Base-by-base conservation (phyloP, 2,113 vertebrate genomes). In the Petaurus breviceps region DNA sequence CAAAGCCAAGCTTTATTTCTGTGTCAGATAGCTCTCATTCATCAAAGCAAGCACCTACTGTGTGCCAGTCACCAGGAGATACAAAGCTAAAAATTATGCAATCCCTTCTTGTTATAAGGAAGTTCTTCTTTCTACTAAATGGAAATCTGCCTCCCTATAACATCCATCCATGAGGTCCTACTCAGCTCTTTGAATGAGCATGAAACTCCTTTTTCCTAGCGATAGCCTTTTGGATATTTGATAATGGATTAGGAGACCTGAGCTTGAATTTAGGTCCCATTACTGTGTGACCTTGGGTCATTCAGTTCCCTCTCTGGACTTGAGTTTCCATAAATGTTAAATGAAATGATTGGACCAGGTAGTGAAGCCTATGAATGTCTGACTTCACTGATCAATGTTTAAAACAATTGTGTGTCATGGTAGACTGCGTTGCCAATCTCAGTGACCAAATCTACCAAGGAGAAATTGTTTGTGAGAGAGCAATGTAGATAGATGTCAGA, bases 121-220 rank as follows among this genome's bases (percentile, higher is more conserved):
- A 91, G 54, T 49, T 49, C 47, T 95, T 95, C 91, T 28, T 94
- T 91, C 89, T 89, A 91, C 46, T 49, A 84, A 52, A 51, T 92
- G 51, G 93, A 43, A 90, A 25, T 93, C 47, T 93, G 77, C 46
- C 89, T 95, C 55, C 51, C 92, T 95, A 24, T 94, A 84, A 92
- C 51, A 50, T 96, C 47, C 77, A 89, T 9, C 4, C 51, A 46
- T 61, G 94, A 28, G 31, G 37, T 95, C 47, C 92, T 84, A 16
- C 68, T 28, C 92, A 90, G 92, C 53, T 93, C 92, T 47, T 94
- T 23, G 28, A 91, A 57, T 97, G 1, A 93, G 55, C 90, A 91
- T 92, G 53, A 93, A 93, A 84, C 5, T 93, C 50, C 5, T 43
- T 95, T 90, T 92, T 7, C 51, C 43, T 54, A 4, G 28, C 84